Conservation (phyloP, 2,888 invertebrate genomes). For the Andricus curvator region DNA sequence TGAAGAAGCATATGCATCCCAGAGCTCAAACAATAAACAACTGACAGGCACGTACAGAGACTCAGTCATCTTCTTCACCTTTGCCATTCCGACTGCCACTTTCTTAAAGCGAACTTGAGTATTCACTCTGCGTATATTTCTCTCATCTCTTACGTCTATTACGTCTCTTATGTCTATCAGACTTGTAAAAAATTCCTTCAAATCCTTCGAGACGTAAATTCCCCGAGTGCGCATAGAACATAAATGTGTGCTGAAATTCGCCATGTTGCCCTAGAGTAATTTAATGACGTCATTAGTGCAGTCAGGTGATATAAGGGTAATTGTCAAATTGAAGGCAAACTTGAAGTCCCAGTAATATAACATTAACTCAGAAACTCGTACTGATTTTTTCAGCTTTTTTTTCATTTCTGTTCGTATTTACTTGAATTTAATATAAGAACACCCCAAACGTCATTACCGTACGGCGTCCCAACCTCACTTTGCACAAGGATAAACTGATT, state of each 20-base stretch:
- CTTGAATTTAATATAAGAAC: too few species aligned
- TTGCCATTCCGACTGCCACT: background rate
- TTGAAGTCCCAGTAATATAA: too few species aligned
- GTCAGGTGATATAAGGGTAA: background rate
- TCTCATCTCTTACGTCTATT: constrained; percentile 7
- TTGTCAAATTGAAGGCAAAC: too few species aligned
- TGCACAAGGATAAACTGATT: too few species aligned
- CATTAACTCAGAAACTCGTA: too few species aligned
- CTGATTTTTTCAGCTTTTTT: too few species aligned
- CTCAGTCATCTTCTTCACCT: constrained; percentile 28
- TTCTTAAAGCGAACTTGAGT: constrained; percentile 30
- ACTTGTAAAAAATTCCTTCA: constrained; percentile 22
- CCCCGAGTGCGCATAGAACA: constrained; percentile 16
- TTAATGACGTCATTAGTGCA: constrained; percentile 27
- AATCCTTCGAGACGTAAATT: constrained; percentile 33
- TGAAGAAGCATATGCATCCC: constrained; percentile 12
- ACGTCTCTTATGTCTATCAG: background rate
- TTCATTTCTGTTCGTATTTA: too few species aligned
- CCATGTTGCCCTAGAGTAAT: background rate
- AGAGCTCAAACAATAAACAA: constrained; percentile 20
- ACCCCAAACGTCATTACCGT: too few species aligned
- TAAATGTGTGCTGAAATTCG: background rate
- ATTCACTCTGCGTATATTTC: constrained; percentile 9
- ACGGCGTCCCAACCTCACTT: too few species aligned
- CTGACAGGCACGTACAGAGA: constrained; percentile 12